These are phyloP conservation scores for Lepetodrilus schrolli DNA, from an alignment of 2,888 invertebrate genomes.

Conservation along the genomic window DNA sequence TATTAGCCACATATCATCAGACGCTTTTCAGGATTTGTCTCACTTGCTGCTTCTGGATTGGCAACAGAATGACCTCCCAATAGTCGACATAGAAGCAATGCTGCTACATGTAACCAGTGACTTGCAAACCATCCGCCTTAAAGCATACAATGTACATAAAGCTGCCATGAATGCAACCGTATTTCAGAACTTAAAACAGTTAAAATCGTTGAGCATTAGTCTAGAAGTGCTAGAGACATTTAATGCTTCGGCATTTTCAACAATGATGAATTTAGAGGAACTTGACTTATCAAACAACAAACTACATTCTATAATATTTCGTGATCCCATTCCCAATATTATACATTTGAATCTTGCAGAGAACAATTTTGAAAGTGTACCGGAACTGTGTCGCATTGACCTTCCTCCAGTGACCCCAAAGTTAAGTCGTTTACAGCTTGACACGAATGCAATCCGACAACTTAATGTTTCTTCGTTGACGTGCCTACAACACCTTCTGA, in stretches of 20 bases:
- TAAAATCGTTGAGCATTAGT: neutral
- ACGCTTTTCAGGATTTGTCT: neutral
- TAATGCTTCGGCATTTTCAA: neutral
- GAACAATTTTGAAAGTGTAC: neutral
- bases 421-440: neutral
- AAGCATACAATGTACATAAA: neutral
- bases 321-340: neutral
- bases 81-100: neutral
- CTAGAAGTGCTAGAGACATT: neutral
- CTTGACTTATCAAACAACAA: neutral
- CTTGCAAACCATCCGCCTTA: neutral
- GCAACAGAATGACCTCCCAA: neutral
- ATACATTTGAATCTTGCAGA: neutral
- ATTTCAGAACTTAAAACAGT: neutral
- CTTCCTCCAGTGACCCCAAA: neutral
- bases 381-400: neutral
- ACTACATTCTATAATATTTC: neutral
- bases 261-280: neutral
- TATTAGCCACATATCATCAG: neutral
- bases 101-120: neutral
- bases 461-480: neutral
- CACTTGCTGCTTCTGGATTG: neutral
- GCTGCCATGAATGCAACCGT: neutral
- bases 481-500: slow-evolving; percentile 9
- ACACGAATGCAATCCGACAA: neutral